Evolutionary conservation across 2,797 vertebrate genomes (phyloP).

Genomic region (Platyrinchus mystaceus): DNA sequence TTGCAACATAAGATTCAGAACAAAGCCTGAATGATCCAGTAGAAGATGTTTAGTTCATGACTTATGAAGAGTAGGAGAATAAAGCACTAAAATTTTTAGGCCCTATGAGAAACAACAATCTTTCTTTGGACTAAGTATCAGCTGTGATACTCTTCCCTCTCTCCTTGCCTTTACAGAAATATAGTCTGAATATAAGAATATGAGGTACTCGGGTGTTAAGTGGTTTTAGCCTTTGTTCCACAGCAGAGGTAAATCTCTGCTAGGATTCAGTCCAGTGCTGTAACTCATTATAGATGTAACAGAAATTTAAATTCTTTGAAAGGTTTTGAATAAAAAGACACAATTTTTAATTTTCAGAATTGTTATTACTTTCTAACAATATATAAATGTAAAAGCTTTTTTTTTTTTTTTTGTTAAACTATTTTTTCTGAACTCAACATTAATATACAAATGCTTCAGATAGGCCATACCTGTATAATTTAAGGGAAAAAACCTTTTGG

Average conservation of each 20-base stretch:
- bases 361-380: not conserved
- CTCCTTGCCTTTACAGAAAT: not conserved
- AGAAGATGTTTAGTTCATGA: not conserved
- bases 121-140: not conserved
- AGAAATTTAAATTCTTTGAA: not conserved
- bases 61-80: not conserved
- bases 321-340: not conserved
- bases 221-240: not conserved
- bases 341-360: not conserved
- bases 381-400: not conserved
- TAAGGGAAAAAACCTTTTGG: not conserved
- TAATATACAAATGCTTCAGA: not conserved
- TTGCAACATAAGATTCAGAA: not conserved
- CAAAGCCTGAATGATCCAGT: not conserved
- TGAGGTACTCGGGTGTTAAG: not conserved
- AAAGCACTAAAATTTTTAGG: not conserved
- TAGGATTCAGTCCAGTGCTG: not conserved
- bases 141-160: not conserved
- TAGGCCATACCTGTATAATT: not conserved
- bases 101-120: not conserved
- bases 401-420: not conserved
- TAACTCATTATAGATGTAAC: not conserved
- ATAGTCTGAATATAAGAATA: not conserved
- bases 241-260: not conserved
- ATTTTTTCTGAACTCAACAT: not conserved